Conservation (phyloP, 2,888 invertebrate species). For the Ernsta delagoae region DNA sequence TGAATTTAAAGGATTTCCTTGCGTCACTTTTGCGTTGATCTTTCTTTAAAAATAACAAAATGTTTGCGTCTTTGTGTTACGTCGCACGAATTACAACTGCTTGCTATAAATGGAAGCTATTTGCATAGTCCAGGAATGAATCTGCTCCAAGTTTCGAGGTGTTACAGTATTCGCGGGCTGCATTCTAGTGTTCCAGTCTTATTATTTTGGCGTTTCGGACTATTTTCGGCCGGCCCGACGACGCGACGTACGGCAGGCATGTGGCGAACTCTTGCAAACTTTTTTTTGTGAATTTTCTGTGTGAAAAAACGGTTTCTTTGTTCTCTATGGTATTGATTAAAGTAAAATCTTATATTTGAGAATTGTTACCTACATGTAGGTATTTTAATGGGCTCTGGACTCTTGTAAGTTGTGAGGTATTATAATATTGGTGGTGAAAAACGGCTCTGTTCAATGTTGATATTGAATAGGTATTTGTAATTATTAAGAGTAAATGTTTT, state of each 20-base stretch:
- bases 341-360: too few species aligned
- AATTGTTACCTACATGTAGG: too few species aligned
- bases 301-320: too few species aligned
- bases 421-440: too few species aligned
- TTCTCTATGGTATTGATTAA: too few species aligned
- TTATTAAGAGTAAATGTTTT: too few species aligned
- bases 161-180: conserved; percentile 15
- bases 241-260: background rate
- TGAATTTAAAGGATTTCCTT: too few species aligned
- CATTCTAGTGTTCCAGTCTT: conserved; percentile 32
- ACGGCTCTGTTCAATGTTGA: too few species aligned
- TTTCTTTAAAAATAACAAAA: background rate
- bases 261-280: conserved; percentile 19
- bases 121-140: conserved; percentile 16
- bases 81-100: background rate
- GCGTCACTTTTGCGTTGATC: background rate
- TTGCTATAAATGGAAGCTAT: background rate
- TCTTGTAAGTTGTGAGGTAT: too few species aligned
- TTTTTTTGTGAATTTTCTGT: conserved; percentile 12
- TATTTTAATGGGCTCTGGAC: too few species aligned
- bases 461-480: too few species aligned
- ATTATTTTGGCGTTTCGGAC: conserved; percentile 38
- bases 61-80: too few species aligned
- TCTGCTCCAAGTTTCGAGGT: conserved; percentile 8
- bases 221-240: conserved; percentile 37